Conservation (phyloP, 2,888 invertebrate genomes). For the Euplagia quadripunctaria region DNA sequence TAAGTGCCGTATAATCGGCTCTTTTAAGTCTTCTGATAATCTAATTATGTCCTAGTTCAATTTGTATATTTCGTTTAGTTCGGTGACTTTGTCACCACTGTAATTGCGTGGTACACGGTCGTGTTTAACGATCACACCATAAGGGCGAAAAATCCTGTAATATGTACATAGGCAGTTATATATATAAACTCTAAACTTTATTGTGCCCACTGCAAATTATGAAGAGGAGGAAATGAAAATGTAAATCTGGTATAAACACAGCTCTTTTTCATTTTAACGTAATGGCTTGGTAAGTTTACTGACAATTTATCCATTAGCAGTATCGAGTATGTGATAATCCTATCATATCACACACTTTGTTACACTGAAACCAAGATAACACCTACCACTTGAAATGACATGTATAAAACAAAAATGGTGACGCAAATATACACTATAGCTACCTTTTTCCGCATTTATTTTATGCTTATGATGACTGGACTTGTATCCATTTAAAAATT, state of each 20-base stretch:
- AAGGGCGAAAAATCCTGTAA: neutral
- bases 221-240: neutral
- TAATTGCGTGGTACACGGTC: neutral
- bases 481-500: neutral
- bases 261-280: neutral
- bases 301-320: conserved; percentile 6
- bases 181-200: neutral
- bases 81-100: neutral
- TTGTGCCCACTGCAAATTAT: neutral
- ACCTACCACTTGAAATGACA: neutral
- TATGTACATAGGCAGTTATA: neutral
- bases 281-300: neutral
- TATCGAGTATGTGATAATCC: neutral
- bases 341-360: neutral
- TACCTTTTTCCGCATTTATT: neutral
- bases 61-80: neutral
- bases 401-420: neutral
- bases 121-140: neutral
- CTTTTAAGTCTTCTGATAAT: neutral
- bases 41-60: neutral
- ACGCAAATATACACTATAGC: neutral
- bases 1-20: neutral
- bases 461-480: neutral
- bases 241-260: neutral
- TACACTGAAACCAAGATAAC: neutral